Conservation (phyloP, 2,888 invertebrate species). For the Sturmia bella region DNA sequence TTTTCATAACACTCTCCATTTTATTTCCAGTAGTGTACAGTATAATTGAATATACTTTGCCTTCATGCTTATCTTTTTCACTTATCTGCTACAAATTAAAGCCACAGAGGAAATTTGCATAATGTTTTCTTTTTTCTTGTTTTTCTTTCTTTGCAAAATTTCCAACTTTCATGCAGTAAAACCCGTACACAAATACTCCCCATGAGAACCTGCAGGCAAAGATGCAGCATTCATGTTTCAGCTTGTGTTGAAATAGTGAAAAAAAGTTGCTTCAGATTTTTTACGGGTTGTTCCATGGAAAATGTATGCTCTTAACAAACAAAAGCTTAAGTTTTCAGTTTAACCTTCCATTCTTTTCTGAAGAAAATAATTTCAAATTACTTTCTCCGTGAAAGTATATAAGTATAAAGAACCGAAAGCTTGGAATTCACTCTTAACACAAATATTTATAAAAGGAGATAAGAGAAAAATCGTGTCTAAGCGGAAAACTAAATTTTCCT, state of each 20-base stretch:
- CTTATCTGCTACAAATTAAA: conserved; percentile 47
- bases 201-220: neutral
- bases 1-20: neutral
- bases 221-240: conserved; percentile 12
- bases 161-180: conserved; percentile 2
- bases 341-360: too few relatives aligned
- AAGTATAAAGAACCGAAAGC: too few relatives aligned
- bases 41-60: neutral
- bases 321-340: too few relatives aligned
- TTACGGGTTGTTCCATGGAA: conserved; percentile 8
- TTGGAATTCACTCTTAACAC: too few relatives aligned
- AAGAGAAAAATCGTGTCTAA: too few relatives aligned
- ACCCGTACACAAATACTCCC: neutral
- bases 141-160: neutral
- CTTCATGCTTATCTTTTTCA: conserved; percentile 22
- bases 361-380: too few relatives aligned
- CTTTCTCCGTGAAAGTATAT: too few relatives aligned
- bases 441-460: too few relatives aligned
- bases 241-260: neutral
- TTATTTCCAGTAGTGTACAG: neutral
- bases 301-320: neutral
- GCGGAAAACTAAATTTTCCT: too few relatives aligned
- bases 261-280: neutral
- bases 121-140: conserved; percentile 14
- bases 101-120: conserved; percentile 45